Evolutionary conservation across 2,113 vertebrate species (phyloP).

Genomic region (Cinclus mexicanus): DNA sequence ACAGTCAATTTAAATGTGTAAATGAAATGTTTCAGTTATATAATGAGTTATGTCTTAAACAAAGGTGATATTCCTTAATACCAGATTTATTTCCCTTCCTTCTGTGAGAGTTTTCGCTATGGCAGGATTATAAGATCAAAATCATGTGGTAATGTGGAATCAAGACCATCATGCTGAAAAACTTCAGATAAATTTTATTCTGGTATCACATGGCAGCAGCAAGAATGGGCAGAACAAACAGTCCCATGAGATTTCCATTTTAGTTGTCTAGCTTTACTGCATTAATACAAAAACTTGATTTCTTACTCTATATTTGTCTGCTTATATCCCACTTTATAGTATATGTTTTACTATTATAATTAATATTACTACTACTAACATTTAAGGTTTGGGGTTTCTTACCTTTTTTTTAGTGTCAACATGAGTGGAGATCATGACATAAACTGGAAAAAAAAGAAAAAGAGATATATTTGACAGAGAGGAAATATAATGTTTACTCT

Average conservation of each 20-base stretch:
- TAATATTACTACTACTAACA: background rate
- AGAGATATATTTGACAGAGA: background rate
- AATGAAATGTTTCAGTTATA: background rate
- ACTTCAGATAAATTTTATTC: background rate
- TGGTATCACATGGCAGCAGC: background rate
- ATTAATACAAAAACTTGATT: background rate
- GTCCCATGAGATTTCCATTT: background rate
- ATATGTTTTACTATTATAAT: background rate
- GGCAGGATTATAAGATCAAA: background rate
- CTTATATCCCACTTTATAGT: background rate
- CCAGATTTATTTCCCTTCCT: background rate
- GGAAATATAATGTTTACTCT: background rate
- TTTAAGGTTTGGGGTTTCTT: background rate
- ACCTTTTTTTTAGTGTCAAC: background rate
- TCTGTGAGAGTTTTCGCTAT: background rate
- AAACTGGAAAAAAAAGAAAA: background rate
- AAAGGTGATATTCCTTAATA: background rate
- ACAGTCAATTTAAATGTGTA: slow-evolving; percentile 19
- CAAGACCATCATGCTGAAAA: background rate
- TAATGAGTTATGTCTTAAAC: background rate
- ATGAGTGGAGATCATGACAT: background rate
- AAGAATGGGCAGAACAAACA: background rate
- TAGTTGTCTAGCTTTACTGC: background rate
- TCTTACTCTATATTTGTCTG: background rate
- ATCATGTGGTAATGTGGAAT: background rate